phyloP scores from a whole-genome alignment of 2,888 invertebrate genomes.

The Meganola albula region DNA sequence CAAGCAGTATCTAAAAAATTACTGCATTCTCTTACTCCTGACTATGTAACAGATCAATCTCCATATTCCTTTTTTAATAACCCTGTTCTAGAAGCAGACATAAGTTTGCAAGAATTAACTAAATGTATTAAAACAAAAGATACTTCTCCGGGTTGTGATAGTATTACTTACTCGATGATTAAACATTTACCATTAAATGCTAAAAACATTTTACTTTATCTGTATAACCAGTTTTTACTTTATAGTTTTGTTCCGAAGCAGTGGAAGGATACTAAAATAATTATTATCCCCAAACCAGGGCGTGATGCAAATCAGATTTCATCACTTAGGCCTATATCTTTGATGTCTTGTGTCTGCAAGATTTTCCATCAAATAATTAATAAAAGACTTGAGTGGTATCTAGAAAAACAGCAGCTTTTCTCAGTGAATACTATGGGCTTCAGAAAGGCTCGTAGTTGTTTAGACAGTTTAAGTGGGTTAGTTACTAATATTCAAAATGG shows the following conservation, averaged over 20 bases:
- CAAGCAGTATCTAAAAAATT: not conserved
- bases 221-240: too few relatives aligned
- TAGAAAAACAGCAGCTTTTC: not conserved
- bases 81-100: not conserved
- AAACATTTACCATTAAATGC: constrained; percentile 1
- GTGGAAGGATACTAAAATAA: not conserved
- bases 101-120: not conserved
- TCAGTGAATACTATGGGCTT: not conserved
- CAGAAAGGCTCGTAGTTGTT: not conserved
- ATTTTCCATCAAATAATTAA: constrained; percentile 3
- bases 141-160: too few relatives aligned
- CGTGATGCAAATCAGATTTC: not conserved
- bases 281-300: constrained; percentile 2
- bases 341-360: constrained; percentile 3
- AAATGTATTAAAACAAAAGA: constrained; percentile 1
- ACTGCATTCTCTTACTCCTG: constrained; percentile 1
- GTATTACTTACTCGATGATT: too few relatives aligned
- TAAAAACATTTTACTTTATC: constrained; percentile 1
- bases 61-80: not conserved
- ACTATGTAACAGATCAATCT: not conserved
- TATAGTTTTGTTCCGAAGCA: not conserved
- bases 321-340: constrained; percentile 2
- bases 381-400: constrained; percentile 3
- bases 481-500: constrained; percentile 1
- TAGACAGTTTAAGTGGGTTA: not conserved